A percentile compares a stretch with the other conserved stretches of the same genome.
Conservation (phyloP, 1,140 invertebrate species). For the Rhagoletis pomonella region DNA sequence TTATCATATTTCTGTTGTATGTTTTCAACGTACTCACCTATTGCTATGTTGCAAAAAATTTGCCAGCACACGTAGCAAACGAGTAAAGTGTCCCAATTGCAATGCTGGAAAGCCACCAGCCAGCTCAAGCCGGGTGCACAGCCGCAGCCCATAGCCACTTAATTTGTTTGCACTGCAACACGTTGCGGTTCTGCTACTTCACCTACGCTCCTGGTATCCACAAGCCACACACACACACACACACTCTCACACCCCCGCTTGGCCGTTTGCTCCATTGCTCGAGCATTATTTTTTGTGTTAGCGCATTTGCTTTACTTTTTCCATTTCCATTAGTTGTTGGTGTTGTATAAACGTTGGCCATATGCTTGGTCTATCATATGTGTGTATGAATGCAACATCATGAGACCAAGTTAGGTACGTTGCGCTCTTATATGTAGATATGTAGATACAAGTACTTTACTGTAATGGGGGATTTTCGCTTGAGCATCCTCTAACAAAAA, state of each 20-base stretch:
- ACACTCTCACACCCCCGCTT: neutral
- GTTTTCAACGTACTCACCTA: neutral
- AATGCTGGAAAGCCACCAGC: neutral
- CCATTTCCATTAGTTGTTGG: neutral
- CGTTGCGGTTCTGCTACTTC: conserved; percentile 19
- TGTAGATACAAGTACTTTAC: conserved; percentile 70
- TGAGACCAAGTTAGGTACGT: conserved; percentile 61
- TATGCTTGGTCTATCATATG: conserved; percentile 59
- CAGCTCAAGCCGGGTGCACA: neutral
- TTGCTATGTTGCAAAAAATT: neutral
- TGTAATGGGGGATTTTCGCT: conserved; percentile 74
- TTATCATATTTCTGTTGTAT: conserved; percentile 21
- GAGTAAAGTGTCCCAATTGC: conserved; percentile 45
- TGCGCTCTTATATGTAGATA: conserved; percentile 63
- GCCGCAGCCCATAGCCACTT: conserved; percentile 32
- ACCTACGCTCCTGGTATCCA: neutral
- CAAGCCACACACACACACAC: neutral
- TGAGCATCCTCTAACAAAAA: conserved; percentile 74
- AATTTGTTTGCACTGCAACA: conserved; percentile 52
- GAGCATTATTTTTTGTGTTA: conserved; percentile 30
- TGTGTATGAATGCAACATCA: conserved; percentile 67
- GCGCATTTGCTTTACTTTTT: conserved; percentile 30
- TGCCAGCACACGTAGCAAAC: conserved; percentile 24
- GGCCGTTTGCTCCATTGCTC: conserved; percentile 11
- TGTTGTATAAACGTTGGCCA: neutral